These are phyloP conservation scores for Colossoma macropomum DNA, from an alignment of 2,113 vertebrate genomes.

Conservation along the genomic window DNA sequence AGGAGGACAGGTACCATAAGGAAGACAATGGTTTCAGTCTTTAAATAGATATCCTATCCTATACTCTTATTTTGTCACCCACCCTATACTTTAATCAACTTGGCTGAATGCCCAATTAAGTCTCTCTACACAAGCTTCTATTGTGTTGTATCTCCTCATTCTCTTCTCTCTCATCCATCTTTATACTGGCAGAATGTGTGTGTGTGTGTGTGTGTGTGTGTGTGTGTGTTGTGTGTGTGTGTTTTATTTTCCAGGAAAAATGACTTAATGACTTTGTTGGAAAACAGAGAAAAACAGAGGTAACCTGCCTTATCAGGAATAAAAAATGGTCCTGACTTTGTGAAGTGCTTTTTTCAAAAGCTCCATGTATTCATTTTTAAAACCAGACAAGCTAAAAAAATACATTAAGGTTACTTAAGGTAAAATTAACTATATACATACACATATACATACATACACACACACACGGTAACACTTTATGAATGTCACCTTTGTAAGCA, in stretches of 20 bases:
- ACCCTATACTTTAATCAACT: conserved; percentile 48
- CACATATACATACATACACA: no score
- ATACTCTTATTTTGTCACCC: conserved; percentile 47
- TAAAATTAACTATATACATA: no score
- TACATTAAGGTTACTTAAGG: no score
- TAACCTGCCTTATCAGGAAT: not conserved
- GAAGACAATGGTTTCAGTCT: conserved; percentile 35
- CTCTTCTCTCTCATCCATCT: not conserved
- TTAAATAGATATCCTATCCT: conserved; percentile 47
- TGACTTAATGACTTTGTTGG: not conserved
- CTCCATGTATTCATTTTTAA: no score
- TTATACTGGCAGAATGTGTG: conserved; percentile 4
- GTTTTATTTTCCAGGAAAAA: not conserved
- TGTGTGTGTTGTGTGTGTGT: not conserved
- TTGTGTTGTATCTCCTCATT: conserved; percentile 18
- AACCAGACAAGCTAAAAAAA: no score
- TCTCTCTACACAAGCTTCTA: conserved; percentile 11
- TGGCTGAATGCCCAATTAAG: conserved; percentile 42
- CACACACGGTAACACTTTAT: no score
- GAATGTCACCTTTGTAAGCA: no score
- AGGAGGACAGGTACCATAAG: conserved; percentile 52
- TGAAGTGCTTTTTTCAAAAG: no score
- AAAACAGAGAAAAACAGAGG: not conserved
- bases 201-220: not conserved
- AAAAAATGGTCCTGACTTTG: not conserved